Evolutionary conservation across 2,113 vertebrate species (phyloP).

Genomic region (Gallinago jamesoni): DNA sequence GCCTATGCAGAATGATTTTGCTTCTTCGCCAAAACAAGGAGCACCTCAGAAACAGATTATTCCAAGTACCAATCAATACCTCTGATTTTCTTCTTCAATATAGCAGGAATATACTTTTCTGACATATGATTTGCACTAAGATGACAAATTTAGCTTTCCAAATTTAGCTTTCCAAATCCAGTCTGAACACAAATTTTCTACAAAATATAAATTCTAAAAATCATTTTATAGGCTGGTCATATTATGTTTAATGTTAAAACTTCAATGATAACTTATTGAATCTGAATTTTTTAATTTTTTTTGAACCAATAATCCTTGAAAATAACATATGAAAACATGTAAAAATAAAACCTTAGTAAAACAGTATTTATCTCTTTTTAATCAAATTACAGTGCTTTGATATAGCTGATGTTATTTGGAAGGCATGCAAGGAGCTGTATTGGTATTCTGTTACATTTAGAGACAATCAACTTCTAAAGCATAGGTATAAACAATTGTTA

Average conservation of each 20-base stretch:
- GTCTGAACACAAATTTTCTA: neutral
- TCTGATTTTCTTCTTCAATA: neutral
- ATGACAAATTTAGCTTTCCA: neutral
- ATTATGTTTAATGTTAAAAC: neutral
- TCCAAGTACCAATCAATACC: neutral
- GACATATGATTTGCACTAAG: neutral
- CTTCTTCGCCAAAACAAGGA: neutral
- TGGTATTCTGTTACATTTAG: neutral
- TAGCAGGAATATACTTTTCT: neutral
- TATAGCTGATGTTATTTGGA: neutral
- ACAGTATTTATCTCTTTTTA: neutral
- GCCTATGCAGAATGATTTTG: neutral
- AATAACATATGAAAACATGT: neutral
- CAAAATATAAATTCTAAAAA: neutral
- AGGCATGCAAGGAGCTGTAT: neutral
- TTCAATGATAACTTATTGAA: neutral
- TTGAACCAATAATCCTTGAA: neutral
- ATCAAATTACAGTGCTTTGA: neutral
- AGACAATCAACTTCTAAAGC: neutral
- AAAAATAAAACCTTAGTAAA: neutral
- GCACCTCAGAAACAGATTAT: neutral
- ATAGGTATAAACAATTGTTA: neutral
- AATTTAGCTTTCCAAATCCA: neutral
- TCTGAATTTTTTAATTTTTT: neutral
- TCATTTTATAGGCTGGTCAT: neutral